phyloP scores from a whole-genome alignment of 2,113 vertebrate species.

The Albula glossodonta region DNA sequence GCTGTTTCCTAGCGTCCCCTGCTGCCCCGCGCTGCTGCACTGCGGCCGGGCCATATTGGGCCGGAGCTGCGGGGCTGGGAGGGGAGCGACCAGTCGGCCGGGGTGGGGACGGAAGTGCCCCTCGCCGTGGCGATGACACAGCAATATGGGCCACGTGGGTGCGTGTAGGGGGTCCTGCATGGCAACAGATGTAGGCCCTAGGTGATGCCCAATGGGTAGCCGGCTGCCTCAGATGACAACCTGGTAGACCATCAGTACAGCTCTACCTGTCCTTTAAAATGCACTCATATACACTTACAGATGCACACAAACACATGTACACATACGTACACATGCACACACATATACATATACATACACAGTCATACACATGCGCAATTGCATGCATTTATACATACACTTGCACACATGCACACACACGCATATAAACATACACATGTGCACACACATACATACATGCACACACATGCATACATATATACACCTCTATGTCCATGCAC shows the following conservation, averaged over 20 bases:
- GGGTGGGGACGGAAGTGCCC: constrained; percentile 60
- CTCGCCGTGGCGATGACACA: constrained; percentile 58
- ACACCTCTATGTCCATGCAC: no score
- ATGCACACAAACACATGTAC: neutral
- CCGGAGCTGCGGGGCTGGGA: constrained; percentile 43
- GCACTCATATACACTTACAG: neutral
- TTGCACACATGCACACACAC: neutral
- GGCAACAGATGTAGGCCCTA: neutral
- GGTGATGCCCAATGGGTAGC: neutral
- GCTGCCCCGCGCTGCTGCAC: constrained; percentile 23
- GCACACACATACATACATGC: no score
- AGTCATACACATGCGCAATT: neutral
- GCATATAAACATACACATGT: no score
- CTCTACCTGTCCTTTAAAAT: neutral
- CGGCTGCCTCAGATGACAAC: neutral
- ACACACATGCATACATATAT: no score
- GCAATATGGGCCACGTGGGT: constrained; percentile 62
- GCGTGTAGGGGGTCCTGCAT: neutral
- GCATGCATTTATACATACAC: neutral
- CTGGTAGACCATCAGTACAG: neutral
- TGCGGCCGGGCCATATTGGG: constrained; percentile 60
- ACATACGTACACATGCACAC: neutral
- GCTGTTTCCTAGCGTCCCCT: constrained; percentile 60
- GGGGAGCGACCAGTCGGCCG: constrained; percentile 40
- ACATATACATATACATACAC: neutral